phyloP scores from a whole-genome alignment of 1,140 invertebrate genomes.

The Lordiphosa mommai region DNA sequence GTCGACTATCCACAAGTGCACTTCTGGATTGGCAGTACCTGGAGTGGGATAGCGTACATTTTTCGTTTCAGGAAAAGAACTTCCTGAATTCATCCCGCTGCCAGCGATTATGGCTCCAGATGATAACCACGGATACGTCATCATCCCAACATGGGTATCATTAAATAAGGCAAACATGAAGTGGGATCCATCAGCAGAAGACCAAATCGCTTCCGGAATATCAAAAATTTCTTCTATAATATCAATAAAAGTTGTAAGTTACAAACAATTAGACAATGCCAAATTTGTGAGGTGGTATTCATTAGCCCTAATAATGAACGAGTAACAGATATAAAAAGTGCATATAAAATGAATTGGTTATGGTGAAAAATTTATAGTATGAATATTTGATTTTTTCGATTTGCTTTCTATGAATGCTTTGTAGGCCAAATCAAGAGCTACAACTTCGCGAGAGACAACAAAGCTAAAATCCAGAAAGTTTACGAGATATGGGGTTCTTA shows the following conservation, averaged over 20 bases:
- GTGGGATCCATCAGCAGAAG: conserved; percentile 88
- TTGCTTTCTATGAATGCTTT: no score
- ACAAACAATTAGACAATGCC: no score
- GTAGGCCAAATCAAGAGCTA: no score
- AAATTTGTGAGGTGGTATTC: not conserved
- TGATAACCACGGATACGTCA: conserved; percentile 89
- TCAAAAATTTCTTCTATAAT: conserved; percentile 88
- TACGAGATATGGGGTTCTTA: no score
- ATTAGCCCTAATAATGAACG: no score
- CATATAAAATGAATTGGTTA: no score
- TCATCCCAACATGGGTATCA: conserved; percentile 88
- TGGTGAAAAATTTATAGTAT: no score
- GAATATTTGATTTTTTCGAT: no score
- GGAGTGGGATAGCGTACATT: conserved; percentile 90
- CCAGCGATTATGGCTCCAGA: conserved; percentile 81
- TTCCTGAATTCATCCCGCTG: conserved; percentile 67
- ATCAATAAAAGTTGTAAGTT: no score
- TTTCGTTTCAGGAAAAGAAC: conserved; percentile 86
- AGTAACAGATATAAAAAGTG: no score
- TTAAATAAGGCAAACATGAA: conserved; percentile 93
- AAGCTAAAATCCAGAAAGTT: no score
- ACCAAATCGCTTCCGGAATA: conserved; percentile 89
- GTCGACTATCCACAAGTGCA: conserved; percentile 89
- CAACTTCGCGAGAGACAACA: no score
- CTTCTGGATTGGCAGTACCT: conserved; percentile 91